phyloP scores from a whole-genome alignment of 2,113 vertebrate genomes.

The Rhynchopsitta pachyrhyncha region DNA sequence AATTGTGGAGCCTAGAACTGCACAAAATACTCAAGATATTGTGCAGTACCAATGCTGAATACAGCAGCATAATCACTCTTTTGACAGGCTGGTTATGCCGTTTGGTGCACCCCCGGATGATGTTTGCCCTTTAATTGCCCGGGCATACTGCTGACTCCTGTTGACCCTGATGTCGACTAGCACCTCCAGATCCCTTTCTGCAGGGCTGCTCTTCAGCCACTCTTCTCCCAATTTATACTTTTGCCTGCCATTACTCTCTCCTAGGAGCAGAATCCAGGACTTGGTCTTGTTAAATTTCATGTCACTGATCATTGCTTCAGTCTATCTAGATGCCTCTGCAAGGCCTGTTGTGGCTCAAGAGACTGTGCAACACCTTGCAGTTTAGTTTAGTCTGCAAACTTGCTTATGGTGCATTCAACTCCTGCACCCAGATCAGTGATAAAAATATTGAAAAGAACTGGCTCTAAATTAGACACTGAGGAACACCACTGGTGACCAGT shows the following conservation, averaged over 20 bases:
- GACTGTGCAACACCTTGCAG: neutral
- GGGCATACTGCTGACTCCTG: neutral
- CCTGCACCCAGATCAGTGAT: neutral
- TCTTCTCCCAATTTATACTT: neutral
- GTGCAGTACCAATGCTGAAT: neutral
- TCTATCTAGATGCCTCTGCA: neutral
- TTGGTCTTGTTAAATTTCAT: neutral
- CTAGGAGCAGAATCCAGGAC: neutral
- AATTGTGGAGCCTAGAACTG: too few relatives aligned
- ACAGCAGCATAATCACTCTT: neutral
- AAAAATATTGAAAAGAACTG: neutral
- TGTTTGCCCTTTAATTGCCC: neutral
- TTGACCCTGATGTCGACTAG: neutral
- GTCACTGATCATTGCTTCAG: neutral
- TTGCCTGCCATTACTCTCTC: fast-evolving
- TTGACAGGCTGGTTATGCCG: neutral
- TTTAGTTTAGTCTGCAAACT: neutral
- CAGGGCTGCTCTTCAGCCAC: neutral
- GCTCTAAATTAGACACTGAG: neutral
- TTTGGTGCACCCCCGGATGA: neutral
- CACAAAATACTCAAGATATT: neutral
- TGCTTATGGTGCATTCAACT: neutral
- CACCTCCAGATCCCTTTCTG: neutral
- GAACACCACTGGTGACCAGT: fast-evolving
- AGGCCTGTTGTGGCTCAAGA: neutral